Base-by-base conservation (phyloP, 2,113 vertebrate species). In the Carlito syrichta region DNA sequence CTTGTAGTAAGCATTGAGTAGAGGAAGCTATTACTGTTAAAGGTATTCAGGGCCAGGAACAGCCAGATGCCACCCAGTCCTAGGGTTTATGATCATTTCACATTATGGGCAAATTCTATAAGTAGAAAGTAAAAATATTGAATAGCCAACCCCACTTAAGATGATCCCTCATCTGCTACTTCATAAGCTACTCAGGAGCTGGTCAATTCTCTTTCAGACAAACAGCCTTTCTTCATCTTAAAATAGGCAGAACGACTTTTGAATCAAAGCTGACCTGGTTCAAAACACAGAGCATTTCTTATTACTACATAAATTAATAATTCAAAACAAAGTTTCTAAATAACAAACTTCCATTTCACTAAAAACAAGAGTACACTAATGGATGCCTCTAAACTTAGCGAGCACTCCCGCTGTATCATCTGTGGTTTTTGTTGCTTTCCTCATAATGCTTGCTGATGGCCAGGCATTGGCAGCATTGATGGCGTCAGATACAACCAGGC, bases 291-390 rank as follows among this genome's bases (percentile, higher is more conserved):
- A 81, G 93, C 50, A 85, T 71, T 96, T 95, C 69, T 97, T 92
- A 89, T 95, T 94, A 95, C 81, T 94, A 38, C n/a, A 77, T 92
- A 86, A 84, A 97, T 98, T 86, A 98, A 97, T 96, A 96, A 98
- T 98, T 97, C 93, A 98, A 88, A 86, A 85, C 76, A 92, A 84
- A 94, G 81, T 92, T 94, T 98, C 85, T 90, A 88, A 94, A 95
- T 91, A 96, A 96, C 71, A 94, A 94, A 88, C 77, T 94, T 96
- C 88, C 88, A 97, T 96, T 96, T 96, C 23, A 5, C 85, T 94
- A 71, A 88, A 95, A 96, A 92, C 58, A 73, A 56, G 60, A 81
- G 60, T 50, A 76, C 60, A 68, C 82, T 97, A 98, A 93, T 96
- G 96, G 96, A 95, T 86, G 71, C 56, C 60, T 94, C 93, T 96